Evolutionary conservation across 2,113 vertebrate species (phyloP), one percentile per base, ranked within the genome.

Genomic region (Fulmarus glacialis): DNA sequence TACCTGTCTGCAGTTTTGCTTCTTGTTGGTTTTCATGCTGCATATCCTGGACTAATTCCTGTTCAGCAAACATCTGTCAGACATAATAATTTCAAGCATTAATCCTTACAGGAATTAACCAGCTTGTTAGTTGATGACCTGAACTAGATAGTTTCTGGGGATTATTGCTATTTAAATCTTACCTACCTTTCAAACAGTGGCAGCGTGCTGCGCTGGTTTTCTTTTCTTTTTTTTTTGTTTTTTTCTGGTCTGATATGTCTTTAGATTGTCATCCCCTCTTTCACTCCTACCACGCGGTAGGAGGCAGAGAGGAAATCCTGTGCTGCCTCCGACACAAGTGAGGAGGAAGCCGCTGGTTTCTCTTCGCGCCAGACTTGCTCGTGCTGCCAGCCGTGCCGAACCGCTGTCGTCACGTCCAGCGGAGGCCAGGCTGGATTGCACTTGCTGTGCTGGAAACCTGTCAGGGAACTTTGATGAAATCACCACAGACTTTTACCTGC

Each of bases 291-390:
- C 27, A 52, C 1, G 23, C 1, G 0, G n/a, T 9, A 73, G 82
- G 72, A 53, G 66, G 74, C 93, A 86, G 84, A 93, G 83, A 94
- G 97, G 97, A 98, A 98, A 92, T 97, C 78, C 96, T 95, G 93
- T 83, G 82, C 94, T 89, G 93, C 89, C 72, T 81, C 82, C 4
- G 6, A 45, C n/a, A 5, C 64, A 72, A 96, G 82, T 90, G 58
- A 55, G 93, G 77, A 93, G 96, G 94, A 98, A 95, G 87, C 83
- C 9, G 3, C 23, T 2, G 22, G 67, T 78, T 83, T 70, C 75
- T 93, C 53, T 91, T 94, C 2, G 52, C 60, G 43, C 91, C 77
- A 94, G 62, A 29, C 92, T 92, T 78, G 95, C 82, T 96, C 2
- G 7, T 91, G 78, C 71, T 95, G 87, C 63, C 24, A 38, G 17